phyloP scores from a whole-genome alignment of 2,888 invertebrate species.

The Thecophora atra region DNA sequence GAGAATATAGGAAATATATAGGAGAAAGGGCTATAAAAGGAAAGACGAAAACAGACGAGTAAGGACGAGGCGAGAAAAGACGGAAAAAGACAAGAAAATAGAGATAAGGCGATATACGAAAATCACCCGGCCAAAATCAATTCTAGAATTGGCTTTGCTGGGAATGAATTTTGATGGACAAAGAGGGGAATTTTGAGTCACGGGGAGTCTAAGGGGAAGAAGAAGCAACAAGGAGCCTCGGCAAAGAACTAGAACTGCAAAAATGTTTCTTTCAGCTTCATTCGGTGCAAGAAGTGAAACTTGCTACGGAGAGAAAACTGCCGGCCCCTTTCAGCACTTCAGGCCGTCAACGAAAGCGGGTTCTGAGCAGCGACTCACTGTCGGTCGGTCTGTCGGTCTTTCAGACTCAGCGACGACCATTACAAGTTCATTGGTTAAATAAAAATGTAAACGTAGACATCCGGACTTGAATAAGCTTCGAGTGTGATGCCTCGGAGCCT shows the following conservation, averaged over 20 bases:
- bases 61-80: too few relatives aligned
- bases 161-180: too few relatives aligned
- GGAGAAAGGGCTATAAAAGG: too few relatives aligned
- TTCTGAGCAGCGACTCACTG: neutral
- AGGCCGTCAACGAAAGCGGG: neutral
- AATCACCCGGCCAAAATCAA: too few relatives aligned
- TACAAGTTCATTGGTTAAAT: constrained; percentile 32
- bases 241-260: constrained; percentile 9
- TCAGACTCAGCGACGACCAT: constrained; percentile 11
- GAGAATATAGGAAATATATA: too few relatives aligned
- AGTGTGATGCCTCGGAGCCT: neutral
- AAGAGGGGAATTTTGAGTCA: too few relatives aligned
- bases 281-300: constrained; percentile 10
- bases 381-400: neutral
- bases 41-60: too few relatives aligned
- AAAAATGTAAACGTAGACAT: constrained; percentile 27
- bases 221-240: too few relatives aligned
- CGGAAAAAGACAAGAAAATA: too few relatives aligned
- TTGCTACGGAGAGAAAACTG: neutral
- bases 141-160: too few relatives aligned
- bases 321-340: neutral
- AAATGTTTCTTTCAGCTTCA: constrained; percentile 30
- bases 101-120: too few relatives aligned
- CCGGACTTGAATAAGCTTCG: neutral
- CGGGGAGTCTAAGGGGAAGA: too few relatives aligned